These are phyloP conservation scores for Melinaea menophilus DNA, from an alignment of 2,888 invertebrate genomes.

Conservation along the genomic window DNA sequence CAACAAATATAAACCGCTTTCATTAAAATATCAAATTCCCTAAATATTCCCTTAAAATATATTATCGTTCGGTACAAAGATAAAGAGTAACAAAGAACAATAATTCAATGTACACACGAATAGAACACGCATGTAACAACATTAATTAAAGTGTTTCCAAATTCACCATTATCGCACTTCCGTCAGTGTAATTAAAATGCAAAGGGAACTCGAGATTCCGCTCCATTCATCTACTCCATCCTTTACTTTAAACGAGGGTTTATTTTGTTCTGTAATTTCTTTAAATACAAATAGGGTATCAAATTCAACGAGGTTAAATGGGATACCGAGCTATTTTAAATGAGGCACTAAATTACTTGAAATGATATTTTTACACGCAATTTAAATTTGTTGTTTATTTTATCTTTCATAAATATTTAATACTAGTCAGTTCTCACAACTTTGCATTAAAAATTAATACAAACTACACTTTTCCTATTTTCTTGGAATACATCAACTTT, in stretches of 20 bases:
- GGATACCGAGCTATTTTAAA: slow-evolving; percentile 20
- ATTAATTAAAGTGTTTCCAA: slow-evolving; percentile 73
- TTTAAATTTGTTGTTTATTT: slow-evolving; percentile 10
- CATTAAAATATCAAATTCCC: slow-evolving; percentile 1
- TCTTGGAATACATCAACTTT: too few relatives aligned
- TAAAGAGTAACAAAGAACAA: slow-evolving; percentile 39
- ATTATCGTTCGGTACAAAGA: slow-evolving; percentile 13
- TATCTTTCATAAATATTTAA: slow-evolving; percentile 4
- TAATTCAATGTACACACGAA: slow-evolving; percentile 54
- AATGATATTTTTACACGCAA: slow-evolving; percentile 12
- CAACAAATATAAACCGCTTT: background rate
- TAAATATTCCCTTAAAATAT: slow-evolving; percentile 1
- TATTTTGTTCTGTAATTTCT: slow-evolving; percentile 32
- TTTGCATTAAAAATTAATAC: background rate
- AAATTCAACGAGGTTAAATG: slow-evolving; percentile 30
- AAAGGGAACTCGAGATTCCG: slow-evolving; percentile 60
- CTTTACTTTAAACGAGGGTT: slow-evolving; percentile 35
- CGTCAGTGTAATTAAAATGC: slow-evolving; percentile 70
- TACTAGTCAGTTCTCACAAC: too few relatives aligned
- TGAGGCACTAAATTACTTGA: slow-evolving; percentile 24
- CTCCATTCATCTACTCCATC: slow-evolving; percentile 39
- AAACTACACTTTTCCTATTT: too few relatives aligned
- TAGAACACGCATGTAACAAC: slow-evolving; percentile 67
- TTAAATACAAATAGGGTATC: slow-evolving; percentile 33
- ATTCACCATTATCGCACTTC: slow-evolving; percentile 72